phyloP scores from a whole-genome alignment of 2,888 invertebrate species.

The Clitarchus hookeri region DNA sequence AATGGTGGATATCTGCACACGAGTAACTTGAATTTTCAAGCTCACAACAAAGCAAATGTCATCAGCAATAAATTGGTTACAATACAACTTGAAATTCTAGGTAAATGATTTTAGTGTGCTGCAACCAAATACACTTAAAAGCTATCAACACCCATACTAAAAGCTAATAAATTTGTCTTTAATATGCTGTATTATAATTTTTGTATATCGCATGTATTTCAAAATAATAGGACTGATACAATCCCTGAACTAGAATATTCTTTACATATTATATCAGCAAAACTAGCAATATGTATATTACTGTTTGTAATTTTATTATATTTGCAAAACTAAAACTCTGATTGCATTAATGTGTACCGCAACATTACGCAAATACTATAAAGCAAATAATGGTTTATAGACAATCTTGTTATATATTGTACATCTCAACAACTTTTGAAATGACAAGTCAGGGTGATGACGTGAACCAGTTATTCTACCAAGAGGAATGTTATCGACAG shows the following conservation, averaged over 20 bases:
- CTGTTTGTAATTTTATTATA: not conserved
- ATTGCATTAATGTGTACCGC: not conserved
- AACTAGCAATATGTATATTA: not conserved
- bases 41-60: too few species aligned
- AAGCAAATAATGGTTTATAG: not conserved
- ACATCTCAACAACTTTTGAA: not conserved
- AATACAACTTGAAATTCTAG: too few species aligned
- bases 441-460: not conserved
- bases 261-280: not conserved
- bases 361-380: not conserved
- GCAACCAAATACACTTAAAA: too few species aligned
- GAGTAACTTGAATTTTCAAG: too few species aligned
- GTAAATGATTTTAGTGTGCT: too few species aligned
- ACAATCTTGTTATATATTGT: not conserved
- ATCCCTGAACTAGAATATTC: not conserved
- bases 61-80: too few species aligned
- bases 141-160: not conserved
- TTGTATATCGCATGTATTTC: not conserved
- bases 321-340: not conserved
- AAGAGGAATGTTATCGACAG: not conserved
- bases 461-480: constrained; percentile 6
- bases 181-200: not conserved
- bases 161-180: not conserved
- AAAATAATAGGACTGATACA: not conserved
- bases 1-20: too few species aligned